A percentile compares a stretch with the other conserved stretches of the same genome.
These are phyloP conservation scores for Glaucomys volans DNA, from an alignment of 2,113 vertebrate genomes.

Conservation along the genomic window DNA sequence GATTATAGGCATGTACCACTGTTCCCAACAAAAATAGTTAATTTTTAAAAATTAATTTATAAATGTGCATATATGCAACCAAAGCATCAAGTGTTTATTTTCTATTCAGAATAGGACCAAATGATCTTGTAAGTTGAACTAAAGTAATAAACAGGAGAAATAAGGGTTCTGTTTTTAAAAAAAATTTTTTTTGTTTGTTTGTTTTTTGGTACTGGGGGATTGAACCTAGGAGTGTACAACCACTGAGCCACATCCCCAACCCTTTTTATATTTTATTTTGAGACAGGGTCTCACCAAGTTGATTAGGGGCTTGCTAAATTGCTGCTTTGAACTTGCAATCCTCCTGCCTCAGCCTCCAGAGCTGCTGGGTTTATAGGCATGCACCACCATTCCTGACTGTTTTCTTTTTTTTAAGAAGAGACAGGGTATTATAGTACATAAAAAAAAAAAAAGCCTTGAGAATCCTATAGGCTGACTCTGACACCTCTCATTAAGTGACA, in stretches of 20 bases:
- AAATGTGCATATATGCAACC: background rate
- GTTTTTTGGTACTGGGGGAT: too few relatives aligned
- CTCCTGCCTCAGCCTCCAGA: too few relatives aligned
- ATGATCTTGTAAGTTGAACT: background rate
- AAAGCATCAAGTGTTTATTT: constrained; percentile 7
- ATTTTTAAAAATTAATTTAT: background rate
- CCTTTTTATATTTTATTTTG: too few relatives aligned
- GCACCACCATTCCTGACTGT: too few relatives aligned
- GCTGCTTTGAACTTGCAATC: too few relatives aligned
- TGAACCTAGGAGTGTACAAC: too few relatives aligned
- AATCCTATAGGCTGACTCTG: background rate
- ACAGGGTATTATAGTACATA: background rate
- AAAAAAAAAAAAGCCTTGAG: background rate
- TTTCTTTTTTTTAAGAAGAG: background rate
- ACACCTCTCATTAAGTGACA: background rate
- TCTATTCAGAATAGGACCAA: background rate
- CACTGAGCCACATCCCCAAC: too few relatives aligned
- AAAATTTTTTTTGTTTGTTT: background rate
- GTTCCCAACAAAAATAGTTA: background rate
- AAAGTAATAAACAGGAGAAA: background rate
- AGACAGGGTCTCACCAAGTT: too few relatives aligned
- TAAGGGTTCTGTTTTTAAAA: too few relatives aligned
- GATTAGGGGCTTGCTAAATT: too few relatives aligned
- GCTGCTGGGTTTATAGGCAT: too few relatives aligned
- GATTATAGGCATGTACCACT: too few relatives aligned